Conservation (phyloP, 2,113 vertebrate genomes). For the Tretioscincus oriximinensis region DNA sequence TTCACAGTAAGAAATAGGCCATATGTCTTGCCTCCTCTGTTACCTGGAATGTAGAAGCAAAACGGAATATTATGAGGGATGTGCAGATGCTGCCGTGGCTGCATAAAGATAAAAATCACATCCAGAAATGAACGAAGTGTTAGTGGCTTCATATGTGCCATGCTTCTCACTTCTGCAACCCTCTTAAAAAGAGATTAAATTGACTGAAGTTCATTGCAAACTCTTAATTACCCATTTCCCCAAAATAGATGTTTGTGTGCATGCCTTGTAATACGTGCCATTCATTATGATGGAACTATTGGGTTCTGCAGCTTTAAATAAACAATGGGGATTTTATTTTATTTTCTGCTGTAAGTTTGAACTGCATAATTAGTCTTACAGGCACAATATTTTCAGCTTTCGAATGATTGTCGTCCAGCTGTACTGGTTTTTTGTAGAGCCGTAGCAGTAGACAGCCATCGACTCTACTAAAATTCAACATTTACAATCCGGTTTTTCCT, state of each 20-base stretch:
- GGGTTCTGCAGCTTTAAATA: conserved; percentile 57
- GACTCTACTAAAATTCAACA: conserved; percentile 33
- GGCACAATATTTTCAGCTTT: conserved; percentile 66
- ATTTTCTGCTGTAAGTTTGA: conserved; percentile 63
- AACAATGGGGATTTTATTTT: conserved; percentile 33
- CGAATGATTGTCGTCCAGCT: conserved; percentile 64
- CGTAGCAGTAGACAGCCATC: conserved; percentile 32
- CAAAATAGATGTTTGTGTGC: conserved; percentile 59
- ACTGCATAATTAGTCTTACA: conserved; percentile 70
- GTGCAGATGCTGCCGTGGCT: neutral
- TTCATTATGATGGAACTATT: conserved; percentile 37
- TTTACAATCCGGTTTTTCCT: neutral
- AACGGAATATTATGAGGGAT: neutral
- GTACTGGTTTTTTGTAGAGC: conserved; percentile 53
- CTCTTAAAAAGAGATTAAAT: conserved; percentile 47
- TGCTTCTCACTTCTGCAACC: conserved; percentile 16
- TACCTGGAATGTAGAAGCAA: neutral
- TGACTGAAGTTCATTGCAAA: conserved; percentile 53
- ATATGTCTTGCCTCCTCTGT: neutral
- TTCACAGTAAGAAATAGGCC: neutral
- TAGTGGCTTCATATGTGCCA: neutral
- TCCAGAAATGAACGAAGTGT: neutral
- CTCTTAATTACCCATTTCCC: conserved; percentile 57
- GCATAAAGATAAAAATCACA: neutral
- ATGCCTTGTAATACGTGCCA: conserved; percentile 46